Evolutionary conservation across 2,888 invertebrate genomes (phyloP).

Genomic region (Norana najaformis): DNA sequence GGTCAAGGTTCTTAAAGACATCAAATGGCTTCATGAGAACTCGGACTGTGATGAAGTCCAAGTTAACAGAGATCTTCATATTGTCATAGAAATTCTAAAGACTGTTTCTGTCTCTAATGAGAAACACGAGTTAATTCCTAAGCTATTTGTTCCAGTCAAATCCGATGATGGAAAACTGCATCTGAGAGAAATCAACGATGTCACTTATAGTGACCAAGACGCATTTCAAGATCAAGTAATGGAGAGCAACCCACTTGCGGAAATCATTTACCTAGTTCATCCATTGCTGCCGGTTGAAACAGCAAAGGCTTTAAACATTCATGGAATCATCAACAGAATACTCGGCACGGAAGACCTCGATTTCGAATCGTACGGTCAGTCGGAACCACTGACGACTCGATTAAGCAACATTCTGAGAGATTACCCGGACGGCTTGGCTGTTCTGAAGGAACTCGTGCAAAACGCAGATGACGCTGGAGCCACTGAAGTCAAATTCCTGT

Average conservation of each 20-base stretch:
- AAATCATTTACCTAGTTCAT: slow-evolving; percentile 47
- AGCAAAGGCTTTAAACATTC: slow-evolving; percentile 49
- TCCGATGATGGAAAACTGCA: not conserved
- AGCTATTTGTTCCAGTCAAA: slow-evolving; percentile 17
- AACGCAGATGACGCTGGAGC: slow-evolving; percentile 58
- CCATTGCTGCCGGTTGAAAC: slow-evolving; percentile 43
- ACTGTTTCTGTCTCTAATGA: not conserved
- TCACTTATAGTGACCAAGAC: slow-evolving; percentile 47
- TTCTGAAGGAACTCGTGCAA: slow-evolving; percentile 55
- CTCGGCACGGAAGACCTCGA: slow-evolving; percentile 45
- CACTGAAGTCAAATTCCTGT: slow-evolving; percentile 49
- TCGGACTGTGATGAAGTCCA: not conserved
- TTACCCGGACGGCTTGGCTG: slow-evolving; percentile 53
- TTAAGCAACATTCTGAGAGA: slow-evolving; percentile 49
- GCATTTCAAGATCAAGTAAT: not conserved
- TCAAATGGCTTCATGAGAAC: not conserved
- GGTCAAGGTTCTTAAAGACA: not conserved
- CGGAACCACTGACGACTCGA: slow-evolving; percentile 51
- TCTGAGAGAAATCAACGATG: slow-evolving; percentile 36
- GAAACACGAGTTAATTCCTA: not conserved
- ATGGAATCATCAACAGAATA: slow-evolving; percentile 47
- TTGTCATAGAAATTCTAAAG: not conserved
- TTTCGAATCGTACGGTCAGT: slow-evolving; percentile 49
- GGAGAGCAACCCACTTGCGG: not conserved
- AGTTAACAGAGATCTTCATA: not conserved